These are phyloP conservation scores for Cephalotes varians DNA, from an alignment of 2,888 invertebrate species.

Conservation along the genomic window DNA sequence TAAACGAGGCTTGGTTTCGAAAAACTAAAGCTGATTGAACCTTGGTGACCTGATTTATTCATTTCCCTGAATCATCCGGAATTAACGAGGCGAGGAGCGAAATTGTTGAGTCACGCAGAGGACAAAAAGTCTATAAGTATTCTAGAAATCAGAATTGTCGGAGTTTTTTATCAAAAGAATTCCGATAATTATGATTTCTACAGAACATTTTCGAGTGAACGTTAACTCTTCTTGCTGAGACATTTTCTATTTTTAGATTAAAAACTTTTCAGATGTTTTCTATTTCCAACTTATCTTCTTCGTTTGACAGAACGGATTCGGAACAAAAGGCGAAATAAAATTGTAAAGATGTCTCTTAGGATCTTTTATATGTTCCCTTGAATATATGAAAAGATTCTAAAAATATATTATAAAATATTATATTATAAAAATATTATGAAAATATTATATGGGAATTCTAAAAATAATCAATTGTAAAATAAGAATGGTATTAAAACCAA, in stretches of 20 bases:
- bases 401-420: background rate
- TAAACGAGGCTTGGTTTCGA: background rate
- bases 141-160: background rate
- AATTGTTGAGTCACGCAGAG: constrained; percentile 24
- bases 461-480: background rate
- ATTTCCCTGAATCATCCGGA: constrained; percentile 7
- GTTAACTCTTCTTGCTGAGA: background rate
- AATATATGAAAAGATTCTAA: background rate
- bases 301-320: background rate
- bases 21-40: constrained; percentile 25
- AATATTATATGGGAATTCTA: background rate
- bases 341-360: background rate
- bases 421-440: background rate
- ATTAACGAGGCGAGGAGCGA: background rate
- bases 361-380: background rate
- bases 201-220: background rate
- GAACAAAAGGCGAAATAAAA: background rate
- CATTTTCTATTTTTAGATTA: background rate
- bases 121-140: constrained; percentile 2
- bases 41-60: constrained; percentile 26
- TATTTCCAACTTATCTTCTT: background rate
- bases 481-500: background rate
- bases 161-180: background rate
- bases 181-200: background rate
- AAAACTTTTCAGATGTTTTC: background rate